These are phyloP conservation scores for Leptinotarsa undecemlineata DNA, from an alignment of 1,140 invertebrate species.

Conservation along the genomic window DNA sequence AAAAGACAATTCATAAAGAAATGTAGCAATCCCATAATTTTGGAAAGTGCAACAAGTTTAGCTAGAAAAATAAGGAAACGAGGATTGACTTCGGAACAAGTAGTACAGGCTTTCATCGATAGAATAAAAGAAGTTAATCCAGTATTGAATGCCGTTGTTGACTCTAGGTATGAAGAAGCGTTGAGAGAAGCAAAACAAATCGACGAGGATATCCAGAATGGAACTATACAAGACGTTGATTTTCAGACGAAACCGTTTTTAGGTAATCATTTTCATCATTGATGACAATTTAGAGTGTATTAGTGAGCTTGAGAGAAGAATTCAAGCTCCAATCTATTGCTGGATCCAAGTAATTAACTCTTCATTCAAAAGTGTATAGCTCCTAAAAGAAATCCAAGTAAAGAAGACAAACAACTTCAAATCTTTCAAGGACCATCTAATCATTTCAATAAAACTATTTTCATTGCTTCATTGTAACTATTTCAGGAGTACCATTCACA, in stretches of 20 bases:
- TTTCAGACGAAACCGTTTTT: slow-evolving; percentile 71
- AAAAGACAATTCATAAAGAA: slow-evolving; percentile 61
- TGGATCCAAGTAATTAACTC: slow-evolving; percentile 49
- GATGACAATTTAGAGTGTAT: neutral
- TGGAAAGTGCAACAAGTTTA: slow-evolving; percentile 67
- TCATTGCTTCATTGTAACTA: neutral
- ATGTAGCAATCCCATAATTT: slow-evolving; percentile 62
- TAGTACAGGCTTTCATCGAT: slow-evolving; percentile 75
- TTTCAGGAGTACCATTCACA: slow-evolving; percentile 78
- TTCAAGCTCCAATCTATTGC: neutral
- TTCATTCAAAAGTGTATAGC: slow-evolving; percentile 48
- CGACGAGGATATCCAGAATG: slow-evolving; percentile 67
- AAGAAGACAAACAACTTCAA: no score
- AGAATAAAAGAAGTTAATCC: slow-evolving; percentile 80
- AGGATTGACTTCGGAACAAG: slow-evolving; percentile 67
- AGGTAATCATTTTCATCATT: slow-evolving; percentile 55
- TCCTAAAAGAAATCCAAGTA: neutral
- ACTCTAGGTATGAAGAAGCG: slow-evolving; percentile 75
- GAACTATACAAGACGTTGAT: slow-evolving; percentile 59
- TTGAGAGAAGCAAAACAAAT: slow-evolving; percentile 73
- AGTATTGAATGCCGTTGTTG: slow-evolving; percentile 80
- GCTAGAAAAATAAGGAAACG: slow-evolving; percentile 68
- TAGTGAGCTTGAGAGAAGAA: neutral
- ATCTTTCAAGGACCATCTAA: no score
- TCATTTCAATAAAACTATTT: neutral